Evolutionary conservation across 35 echinoderm and acorn worm genomes (phyloP), one percentile per base, ranked within the genome.

Genomic region (Chiridota heheva): DNA sequence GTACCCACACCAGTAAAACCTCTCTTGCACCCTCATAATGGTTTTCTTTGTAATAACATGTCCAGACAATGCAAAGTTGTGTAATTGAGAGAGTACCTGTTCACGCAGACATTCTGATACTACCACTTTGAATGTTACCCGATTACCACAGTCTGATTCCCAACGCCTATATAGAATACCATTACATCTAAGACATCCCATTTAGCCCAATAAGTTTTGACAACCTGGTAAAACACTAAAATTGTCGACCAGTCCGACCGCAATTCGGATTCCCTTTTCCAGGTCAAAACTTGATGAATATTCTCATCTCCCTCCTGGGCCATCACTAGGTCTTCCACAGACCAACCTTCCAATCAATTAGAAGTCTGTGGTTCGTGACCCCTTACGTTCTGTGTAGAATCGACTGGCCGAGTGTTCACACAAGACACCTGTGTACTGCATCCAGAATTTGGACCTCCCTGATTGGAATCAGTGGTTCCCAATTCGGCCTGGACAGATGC

Each of bases 121-220:
- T 2, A 94, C 63, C 2, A 84, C 47, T 67, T 84, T 34, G 37
- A 46, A 63, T 4, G 10, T 30, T 20, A 56, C 30, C 16, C 37
- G 24, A 1, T 60, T 42, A 3, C 85, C 85, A 44, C 78, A 72
- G 36, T 67, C 51, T 1, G 60, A 78, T 45, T 88, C 85, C 49
- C 86, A 80, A 18, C 45, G 20, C 36, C 70, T 63, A 35, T 44
- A 51, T 44, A 88, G 51, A 15, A 88, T 63, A 1, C 85, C 80
- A 3, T 88, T 39, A 88, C 58, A 26, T 70, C 57, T 16, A 94
- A 41, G 20, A 51, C 2, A 0, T 88, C 42, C 91, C 89, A 91
- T 1, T 73, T 63, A 7, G 25, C 35, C 73, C 82, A 91, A 36
- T 91, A 91, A 12, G 72, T 80, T 48, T 90, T 90, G 3, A 49